Evolutionary conservation across 2,888 invertebrate genomes (phyloP), one percentile per base, ranked within the genome.

Genomic region (Trissolcus japonicus): DNA sequence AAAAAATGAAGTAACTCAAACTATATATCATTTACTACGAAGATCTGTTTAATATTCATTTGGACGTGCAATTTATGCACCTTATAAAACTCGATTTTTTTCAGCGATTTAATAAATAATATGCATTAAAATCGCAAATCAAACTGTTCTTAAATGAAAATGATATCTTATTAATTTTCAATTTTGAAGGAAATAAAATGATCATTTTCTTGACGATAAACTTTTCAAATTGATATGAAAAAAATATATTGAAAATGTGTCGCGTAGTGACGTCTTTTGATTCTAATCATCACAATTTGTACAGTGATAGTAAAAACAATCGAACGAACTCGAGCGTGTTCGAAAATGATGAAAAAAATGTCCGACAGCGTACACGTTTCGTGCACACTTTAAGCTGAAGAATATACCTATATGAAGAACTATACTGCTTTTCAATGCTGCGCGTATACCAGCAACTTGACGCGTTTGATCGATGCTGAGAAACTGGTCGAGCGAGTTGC

Each of bases 401-500:
- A 61, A 67, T 75, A 75, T 35, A 25, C 25, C 25, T 25, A 35
- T 35, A 11, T 63, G 67, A 74, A 74, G 68, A 63, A 68, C 74
- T 25, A 4, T 25, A 25, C 25, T 68, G 63, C 75, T 68, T 75
- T 68, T 75, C 65, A 75, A 75, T 74, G 57, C 46, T 55, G 73
- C 56, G 51, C 60, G 57, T 63, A 68, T 11, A 35, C 50, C 50
- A 67, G 59, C 59, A 60, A 51, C 61, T 71, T 76, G 56, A 76
- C 71, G 76, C 76, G 68, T 50, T 62, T 59, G 68, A 66, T 53
- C 67, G 56, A 53, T 71, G 76, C 67, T 54, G 72, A 76, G 67
- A 76, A 76, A 76, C 76, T 72, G 72, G 76, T 76, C 76, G 72
- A 72, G 62, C 76, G 66, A 72, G 76, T 72, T 76, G 60, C 72